A percentile compares a stretch with the other conserved stretches of the same genome.
phyloP scores from a whole-genome alignment of 2,888 invertebrate species.

The Drosophila leonis region DNA sequence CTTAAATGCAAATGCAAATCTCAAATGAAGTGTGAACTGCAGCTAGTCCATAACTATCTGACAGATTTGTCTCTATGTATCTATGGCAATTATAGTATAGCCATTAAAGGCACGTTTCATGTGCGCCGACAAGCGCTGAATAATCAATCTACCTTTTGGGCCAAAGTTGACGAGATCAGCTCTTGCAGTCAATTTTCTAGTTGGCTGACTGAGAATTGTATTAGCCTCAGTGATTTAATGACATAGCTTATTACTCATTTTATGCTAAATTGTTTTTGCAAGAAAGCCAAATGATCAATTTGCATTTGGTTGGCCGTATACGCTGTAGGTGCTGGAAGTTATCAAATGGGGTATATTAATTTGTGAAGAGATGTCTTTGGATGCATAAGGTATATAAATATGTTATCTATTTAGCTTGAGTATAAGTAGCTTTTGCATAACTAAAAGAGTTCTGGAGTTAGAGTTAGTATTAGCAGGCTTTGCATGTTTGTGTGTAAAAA shows the following conservation, averaged over 20 bases:
- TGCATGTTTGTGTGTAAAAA: too few species aligned
- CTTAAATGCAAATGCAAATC: conserved; percentile 70
- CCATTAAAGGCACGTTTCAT: conserved; percentile 67
- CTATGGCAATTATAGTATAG: conserved; percentile 45
- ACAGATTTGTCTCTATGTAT: conserved; percentile 3
- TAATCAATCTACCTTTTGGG: conserved; percentile 21
- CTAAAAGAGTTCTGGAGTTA: too few species aligned
- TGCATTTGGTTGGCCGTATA: not conserved
- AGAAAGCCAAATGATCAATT: conserved; percentile 35
- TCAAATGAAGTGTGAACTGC: conserved; percentile 70
- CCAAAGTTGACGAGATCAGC: conserved; percentile 33
- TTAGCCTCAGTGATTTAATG: conserved; percentile 40
- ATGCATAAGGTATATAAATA: too few species aligned
- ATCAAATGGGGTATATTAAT: not conserved
- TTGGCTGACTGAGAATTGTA: conserved; percentile 53
- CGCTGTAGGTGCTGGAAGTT: not conserved
- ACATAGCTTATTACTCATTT: conserved; percentile 40
- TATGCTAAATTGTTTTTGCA: conserved; percentile 27
- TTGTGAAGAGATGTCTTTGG: not conserved
- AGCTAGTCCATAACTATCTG: conserved; percentile 1
- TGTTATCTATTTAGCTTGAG: too few species aligned
- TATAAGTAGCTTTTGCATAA: too few species aligned
- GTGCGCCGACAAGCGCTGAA: conserved; percentile 38
- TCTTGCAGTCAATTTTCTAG: conserved; percentile 64
- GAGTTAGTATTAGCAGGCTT: too few species aligned